Evolutionary conservation across 2,888 invertebrate genomes (phyloP).

Genomic region (Dicyrtomina minuta): DNA sequence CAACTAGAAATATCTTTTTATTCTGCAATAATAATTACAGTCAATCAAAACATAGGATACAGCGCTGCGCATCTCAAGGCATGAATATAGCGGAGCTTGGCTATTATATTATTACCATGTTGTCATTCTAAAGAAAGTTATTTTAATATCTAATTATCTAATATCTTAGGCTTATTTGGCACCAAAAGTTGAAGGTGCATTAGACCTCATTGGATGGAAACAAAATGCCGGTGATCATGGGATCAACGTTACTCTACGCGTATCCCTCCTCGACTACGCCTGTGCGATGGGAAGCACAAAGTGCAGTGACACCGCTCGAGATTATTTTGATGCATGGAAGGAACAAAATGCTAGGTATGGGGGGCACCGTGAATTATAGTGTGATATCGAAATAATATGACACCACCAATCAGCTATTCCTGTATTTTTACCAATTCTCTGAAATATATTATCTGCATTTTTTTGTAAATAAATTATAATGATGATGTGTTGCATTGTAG

Average conservation of each 20-base stretch:
- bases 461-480: too few species aligned
- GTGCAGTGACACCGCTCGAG: conserved; percentile 13
- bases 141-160: not conserved
- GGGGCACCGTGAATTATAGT: not conserved
- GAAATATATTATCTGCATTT: too few species aligned
- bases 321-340: conserved; percentile 17
- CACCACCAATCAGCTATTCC: too few species aligned
- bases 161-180: conserved; percentile 4
- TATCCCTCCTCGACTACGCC: conserved; percentile 35
- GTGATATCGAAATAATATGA: too few species aligned
- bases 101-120: too few species aligned
- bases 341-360: not conserved
- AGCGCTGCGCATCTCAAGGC: too few species aligned
- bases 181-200: conserved; percentile 20
- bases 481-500: too few species aligned
- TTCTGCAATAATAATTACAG: too few species aligned
- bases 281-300: conserved; percentile 29
- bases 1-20: not conserved
- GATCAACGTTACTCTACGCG: conserved; percentile 25
- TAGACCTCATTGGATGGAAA: conserved; percentile 5
- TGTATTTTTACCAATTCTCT: too few species aligned
- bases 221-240: conserved; percentile 27
- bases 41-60: too few species aligned
- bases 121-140: not conserved
- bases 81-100: too few species aligned